These are phyloP conservation scores for Mastomys natalensis DNA, from an alignment of 2,113 vertebrate genomes.

Conservation along the genomic window DNA sequence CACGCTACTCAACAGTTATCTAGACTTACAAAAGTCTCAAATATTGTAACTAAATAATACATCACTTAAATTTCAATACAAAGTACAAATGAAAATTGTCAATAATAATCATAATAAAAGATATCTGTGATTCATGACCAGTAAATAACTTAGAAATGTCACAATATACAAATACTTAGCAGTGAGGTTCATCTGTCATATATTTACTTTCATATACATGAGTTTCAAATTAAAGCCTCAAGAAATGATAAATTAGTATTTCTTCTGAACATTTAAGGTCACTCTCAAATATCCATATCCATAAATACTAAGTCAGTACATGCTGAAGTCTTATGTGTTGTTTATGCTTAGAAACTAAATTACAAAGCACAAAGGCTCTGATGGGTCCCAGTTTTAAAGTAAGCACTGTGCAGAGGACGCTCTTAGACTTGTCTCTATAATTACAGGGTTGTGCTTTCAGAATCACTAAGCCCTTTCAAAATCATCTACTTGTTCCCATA, in stretches of 20 bases:
- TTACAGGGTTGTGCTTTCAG: not conserved
- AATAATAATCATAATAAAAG: constrained; percentile 31
- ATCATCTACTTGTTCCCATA: constrained; percentile 7
- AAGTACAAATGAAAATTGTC: constrained; percentile 30
- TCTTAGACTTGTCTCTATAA: constrained; percentile 27
- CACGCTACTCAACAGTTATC: constrained; percentile 6
- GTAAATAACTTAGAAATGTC: constrained; percentile 24
- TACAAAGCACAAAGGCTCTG: not conserved
- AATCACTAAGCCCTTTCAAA: constrained; percentile 49
- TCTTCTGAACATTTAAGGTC: constrained; percentile 34
- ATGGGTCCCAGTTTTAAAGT: constrained; percentile 6
- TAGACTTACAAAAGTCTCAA: not conserved
- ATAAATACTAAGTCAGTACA: constrained; percentile 46
- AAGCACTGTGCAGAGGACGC: constrained; percentile 21
- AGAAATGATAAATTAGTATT: constrained; percentile 48
- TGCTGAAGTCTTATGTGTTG: constrained; percentile 13
- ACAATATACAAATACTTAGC: not conserved
- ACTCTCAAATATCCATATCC: constrained; percentile 23
- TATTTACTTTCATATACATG: constrained; percentile 36
- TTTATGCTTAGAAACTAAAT: constrained; percentile 50
- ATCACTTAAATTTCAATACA: constrained; percentile 34
- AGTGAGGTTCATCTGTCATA: not conserved
- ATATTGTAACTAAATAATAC: not conserved
- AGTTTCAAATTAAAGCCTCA: constrained; percentile 63
- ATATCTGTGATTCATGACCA: constrained; percentile 37